Base-by-base conservation (phyloP, 2,888 invertebrate species). In the Liodrosophila aerea region DNA sequence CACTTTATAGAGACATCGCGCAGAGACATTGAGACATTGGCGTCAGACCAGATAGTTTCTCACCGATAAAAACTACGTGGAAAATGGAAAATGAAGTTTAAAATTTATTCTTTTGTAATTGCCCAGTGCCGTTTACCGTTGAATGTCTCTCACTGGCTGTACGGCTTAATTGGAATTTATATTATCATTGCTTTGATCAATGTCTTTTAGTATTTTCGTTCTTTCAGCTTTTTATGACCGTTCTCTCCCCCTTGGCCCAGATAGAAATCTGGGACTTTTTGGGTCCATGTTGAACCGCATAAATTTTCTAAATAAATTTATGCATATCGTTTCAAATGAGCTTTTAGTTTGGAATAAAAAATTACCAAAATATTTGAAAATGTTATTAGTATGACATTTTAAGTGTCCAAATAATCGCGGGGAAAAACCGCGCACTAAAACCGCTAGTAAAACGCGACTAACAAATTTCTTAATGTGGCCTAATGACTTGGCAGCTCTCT, bases 121-220 rank as follows among this genome's bases (percentile, higher is more conserved):
- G 74, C 64, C 22, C 75, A 71, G 70, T 71, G 80, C 65, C 71
- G 72, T 81, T 81, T 76, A 76, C 76, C 76, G 76, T 76, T 76
- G 74, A 66, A 68, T 73, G 76, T 76, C 67, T 76, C 57, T 52
- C 67, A 83, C 3, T 22, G 3, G 2, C 22, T 22, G 3, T 22
- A 2, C 76, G 72, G 59, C 73, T 84, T 85, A 85, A 85, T 85
- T 85, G 83, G 86, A 85, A 85, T 85, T 85, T 86, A 85, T 85
- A 73, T 74, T 86, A 86, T 85, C 85, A 68, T 66, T 59, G 59
- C 59, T 49, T 56, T 85, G 83, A 85, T 85, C 84, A 83, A 85
- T 85, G 84, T 73, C 73, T 73, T 56, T 50, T 39, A 46, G 49
- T 57, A 18, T 44, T 34, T 4, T 7, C n/a, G 44, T 31, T 49